Conservation (phyloP, 2,113 vertebrate species). For the Polypterus bichir region DNA sequence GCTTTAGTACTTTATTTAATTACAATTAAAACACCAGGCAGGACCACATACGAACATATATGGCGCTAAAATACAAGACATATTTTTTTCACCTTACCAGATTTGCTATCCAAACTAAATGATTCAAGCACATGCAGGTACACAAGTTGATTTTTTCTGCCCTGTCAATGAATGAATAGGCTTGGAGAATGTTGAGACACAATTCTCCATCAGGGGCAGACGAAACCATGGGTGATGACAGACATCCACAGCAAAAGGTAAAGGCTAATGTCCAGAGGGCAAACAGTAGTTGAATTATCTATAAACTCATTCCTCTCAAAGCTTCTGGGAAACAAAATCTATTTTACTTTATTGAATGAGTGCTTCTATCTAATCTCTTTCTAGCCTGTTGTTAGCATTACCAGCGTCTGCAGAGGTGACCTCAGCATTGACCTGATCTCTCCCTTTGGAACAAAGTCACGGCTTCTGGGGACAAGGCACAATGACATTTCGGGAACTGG, state of each 20-base stretch:
- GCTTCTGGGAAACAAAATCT: slow-evolving; percentile 36
- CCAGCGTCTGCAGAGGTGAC: slow-evolving; percentile 38
- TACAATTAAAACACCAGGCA: too few species aligned
- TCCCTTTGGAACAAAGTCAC: slow-evolving; percentile 28
- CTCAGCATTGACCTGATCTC: slow-evolving; percentile 32
- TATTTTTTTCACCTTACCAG: too few species aligned
- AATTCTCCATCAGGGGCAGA: not conserved
- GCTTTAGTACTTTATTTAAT: too few species aligned
- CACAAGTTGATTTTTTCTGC: not conserved
- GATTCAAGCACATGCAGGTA: not conserved
- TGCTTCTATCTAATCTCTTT: slow-evolving; percentile 34
- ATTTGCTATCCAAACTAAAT: too few species aligned
- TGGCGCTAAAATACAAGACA: too few species aligned
- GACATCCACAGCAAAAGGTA: slow-evolving; percentile 23
- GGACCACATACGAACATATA: too few species aligned
- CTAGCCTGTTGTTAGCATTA: slow-evolving; percentile 33
- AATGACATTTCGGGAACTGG: slow-evolving; percentile 22
- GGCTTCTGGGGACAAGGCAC: slow-evolving; percentile 33
- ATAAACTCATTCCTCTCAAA: slow-evolving; percentile 35
- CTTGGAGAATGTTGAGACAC: slow-evolving; percentile 4
- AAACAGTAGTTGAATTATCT: slow-evolving; percentile 31
- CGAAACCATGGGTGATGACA: slow-evolving; percentile 9
- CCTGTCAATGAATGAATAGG: not conserved
- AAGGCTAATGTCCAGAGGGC: slow-evolving; percentile 28
- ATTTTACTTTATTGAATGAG: slow-evolving; percentile 37